Conservation (phyloP, 2,888 invertebrate genomes). For the Torymus tubicola region DNA sequence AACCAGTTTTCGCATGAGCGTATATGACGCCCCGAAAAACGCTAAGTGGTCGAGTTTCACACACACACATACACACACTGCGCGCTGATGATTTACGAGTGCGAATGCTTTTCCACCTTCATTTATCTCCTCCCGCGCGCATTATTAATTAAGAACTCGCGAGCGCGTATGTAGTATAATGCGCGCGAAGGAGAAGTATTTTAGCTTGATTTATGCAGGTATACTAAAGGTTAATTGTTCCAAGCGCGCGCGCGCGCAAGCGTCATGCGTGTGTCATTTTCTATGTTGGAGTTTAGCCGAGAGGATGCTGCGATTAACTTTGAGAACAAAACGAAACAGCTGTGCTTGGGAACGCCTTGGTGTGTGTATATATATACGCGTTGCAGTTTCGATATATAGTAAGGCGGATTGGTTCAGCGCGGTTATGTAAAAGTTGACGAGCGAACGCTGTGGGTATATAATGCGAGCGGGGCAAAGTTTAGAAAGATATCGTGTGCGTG, state of each 20-base stretch:
- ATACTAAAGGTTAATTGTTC: slow-evolving; percentile 47
- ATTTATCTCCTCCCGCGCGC: slow-evolving; percentile 54
- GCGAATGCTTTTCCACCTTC: slow-evolving; percentile 33
- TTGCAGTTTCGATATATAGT: too few relatives aligned
- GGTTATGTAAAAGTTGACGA: too few relatives aligned
- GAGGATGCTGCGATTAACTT: slow-evolving; percentile 23
- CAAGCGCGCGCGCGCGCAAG: neutral
- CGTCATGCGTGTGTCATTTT: slow-evolving; percentile 10
- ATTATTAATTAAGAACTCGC: slow-evolving; percentile 55
- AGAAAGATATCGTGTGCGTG: too few relatives aligned
- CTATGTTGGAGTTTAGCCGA: slow-evolving; percentile 22
- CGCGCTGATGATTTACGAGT: slow-evolving; percentile 47
- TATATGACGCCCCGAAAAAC: slow-evolving; percentile 37
- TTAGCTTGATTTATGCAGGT: slow-evolving; percentile 43
- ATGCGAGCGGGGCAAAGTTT: too few relatives aligned
- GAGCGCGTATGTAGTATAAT: neutral
- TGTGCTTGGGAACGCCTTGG: too few relatives aligned
- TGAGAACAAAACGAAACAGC: neutral
- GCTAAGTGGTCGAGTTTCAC: slow-evolving; percentile 40
- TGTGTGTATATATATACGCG: too few relatives aligned
- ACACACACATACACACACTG: too few relatives aligned
- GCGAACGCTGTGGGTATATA: too few relatives aligned
- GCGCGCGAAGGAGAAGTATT: neutral
- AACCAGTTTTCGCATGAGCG: slow-evolving; percentile 32
- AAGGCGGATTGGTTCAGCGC: too few relatives aligned